These are phyloP conservation scores for Hirtodrosophila duncani DNA, from an alignment of 2,888 invertebrate genomes.

Conservation along the genomic window DNA sequence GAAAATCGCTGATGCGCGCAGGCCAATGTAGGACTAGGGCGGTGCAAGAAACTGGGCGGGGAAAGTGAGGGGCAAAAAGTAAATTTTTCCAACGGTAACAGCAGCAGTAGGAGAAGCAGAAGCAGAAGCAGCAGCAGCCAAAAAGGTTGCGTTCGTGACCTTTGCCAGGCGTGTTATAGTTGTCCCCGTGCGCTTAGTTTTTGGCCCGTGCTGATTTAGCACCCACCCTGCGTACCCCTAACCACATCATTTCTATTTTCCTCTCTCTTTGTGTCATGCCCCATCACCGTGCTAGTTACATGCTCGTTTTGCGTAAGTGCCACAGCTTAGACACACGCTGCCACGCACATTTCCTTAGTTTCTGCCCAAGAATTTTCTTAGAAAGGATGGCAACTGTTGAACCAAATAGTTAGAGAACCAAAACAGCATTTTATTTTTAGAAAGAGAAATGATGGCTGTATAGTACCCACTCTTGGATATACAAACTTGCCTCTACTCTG, in stretches of 20 bases:
- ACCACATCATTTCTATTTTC: constrained; percentile 1
- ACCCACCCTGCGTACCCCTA: constrained; percentile 11
- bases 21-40: constrained; percentile 20
- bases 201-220: constrained; percentile 58
- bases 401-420: too few relatives aligned
- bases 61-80: constrained; percentile 1
- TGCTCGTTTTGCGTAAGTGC: constrained; percentile 55
- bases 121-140: constrained; percentile 49
- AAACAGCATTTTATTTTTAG: too few relatives aligned
- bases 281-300: constrained; percentile 58
- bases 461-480: constrained; percentile 14
- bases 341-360: constrained; percentile 53
- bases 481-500: constrained; percentile 3
- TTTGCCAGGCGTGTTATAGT: constrained; percentile 59
- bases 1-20: constrained; percentile 65
- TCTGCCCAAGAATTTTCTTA: too few relatives aligned
- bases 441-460: too few relatives aligned
- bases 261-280: too few relatives aligned
- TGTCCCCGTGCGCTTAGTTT: constrained; percentile 54
- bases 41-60: not conserved
- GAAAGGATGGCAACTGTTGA: too few relatives aligned
- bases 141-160: constrained; percentile 71
- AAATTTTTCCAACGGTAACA: constrained; percentile 29
- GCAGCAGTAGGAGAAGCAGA: constrained; percentile 12
- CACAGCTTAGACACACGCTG: constrained; percentile 56